Evolutionary conservation across 1,140 invertebrate genomes (phyloP).

Genomic region (Drosophila sulfurigaster): DNA sequence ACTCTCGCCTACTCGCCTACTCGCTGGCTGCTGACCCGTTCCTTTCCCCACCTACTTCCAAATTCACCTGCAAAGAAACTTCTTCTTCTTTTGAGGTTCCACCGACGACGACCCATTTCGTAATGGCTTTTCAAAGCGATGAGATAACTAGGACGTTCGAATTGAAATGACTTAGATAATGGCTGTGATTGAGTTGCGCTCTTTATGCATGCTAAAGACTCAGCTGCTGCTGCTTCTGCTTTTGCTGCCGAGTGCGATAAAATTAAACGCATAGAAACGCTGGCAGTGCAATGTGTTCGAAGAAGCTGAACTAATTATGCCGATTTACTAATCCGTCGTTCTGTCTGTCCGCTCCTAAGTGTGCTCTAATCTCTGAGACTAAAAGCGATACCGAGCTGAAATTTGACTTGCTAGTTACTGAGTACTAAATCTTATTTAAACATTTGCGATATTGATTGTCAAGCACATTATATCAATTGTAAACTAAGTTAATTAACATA

Average conservation of each 20-base stretch:
- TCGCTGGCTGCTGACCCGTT: neutral
- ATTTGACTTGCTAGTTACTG: too few relatives aligned
- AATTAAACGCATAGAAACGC: neutral
- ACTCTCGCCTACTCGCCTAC: neutral
- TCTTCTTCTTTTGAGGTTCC: slow-evolving; percentile 3
- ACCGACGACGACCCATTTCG: neutral
- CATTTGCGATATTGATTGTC: too few relatives aligned
- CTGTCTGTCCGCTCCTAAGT: too few relatives aligned
- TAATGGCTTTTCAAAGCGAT: neutral
- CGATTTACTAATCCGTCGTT: too few relatives aligned
- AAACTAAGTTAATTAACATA: too few relatives aligned
- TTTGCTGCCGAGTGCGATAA: neutral
- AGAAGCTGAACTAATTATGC: neutral
- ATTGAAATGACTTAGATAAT: slow-evolving; percentile 2
- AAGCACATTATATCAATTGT: too few relatives aligned
- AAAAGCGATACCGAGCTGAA: too few relatives aligned
- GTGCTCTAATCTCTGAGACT: too few relatives aligned
- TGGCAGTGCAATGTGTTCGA: neutral
- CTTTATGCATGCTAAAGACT: neutral
- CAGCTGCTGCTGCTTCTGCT: neutral
- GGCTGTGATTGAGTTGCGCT: neutral
- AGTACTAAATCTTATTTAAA: too few relatives aligned
- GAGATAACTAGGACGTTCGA: neutral
- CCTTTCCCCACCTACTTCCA: neutral
- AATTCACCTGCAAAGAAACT: slow-evolving; percentile 10